Evolutionary conservation across 2,888 invertebrate genomes (phyloP).

Genomic region (Folsomia candida): DNA sequence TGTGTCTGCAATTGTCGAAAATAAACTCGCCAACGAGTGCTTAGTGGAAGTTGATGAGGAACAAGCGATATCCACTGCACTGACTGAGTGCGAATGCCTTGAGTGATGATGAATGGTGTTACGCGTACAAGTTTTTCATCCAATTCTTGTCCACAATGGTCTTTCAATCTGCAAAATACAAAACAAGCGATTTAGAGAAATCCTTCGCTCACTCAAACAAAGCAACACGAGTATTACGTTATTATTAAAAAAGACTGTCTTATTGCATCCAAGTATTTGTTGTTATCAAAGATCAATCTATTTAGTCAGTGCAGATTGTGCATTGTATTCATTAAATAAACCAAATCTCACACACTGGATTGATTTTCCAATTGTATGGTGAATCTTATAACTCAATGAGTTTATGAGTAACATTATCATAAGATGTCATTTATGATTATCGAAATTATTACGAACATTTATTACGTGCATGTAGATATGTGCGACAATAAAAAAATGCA

Average conservation of each 20-base stretch:
- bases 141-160: background rate
- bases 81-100: background rate
- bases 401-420: background rate
- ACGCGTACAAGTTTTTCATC: background rate
- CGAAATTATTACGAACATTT: background rate
- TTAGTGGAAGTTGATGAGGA: background rate
- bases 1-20: background rate
- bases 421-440: background rate
- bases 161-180: background rate
- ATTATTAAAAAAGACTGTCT: background rate
- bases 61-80: background rate
- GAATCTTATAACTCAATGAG: background rate
- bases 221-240: background rate
- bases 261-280: background rate
- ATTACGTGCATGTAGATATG: background rate
- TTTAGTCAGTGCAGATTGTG: background rate
- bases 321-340: too few relatives aligned
- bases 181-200: background rate
- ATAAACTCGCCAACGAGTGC: background rate
- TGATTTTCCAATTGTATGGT: background rate
- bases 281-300: background rate
- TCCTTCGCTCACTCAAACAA: background rate
- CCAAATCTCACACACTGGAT: too few relatives aligned
- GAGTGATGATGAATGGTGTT: background rate
- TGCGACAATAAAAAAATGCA: too few relatives aligned